These are phyloP conservation scores for Kryphioiulus occultus DNA, from an alignment of 2,888 invertebrate species.

Conservation along the genomic window DNA sequence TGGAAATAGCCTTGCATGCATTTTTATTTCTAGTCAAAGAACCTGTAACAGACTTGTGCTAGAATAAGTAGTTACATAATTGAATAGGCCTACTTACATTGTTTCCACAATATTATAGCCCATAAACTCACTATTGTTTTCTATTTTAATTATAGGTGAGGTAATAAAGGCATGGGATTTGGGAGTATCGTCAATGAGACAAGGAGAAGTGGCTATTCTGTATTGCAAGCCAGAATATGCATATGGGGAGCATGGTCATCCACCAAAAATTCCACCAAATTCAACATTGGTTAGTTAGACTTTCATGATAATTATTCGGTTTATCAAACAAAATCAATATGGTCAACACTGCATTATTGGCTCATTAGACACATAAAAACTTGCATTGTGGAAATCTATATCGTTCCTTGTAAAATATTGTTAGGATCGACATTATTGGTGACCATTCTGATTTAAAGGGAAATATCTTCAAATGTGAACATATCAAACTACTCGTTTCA, in stretches of 20 bases:
- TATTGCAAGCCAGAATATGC: slow-evolving; percentile 90
- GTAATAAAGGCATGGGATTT: slow-evolving; percentile 96
- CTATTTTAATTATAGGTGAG: slow-evolving; percentile 59
- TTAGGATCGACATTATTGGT: too few species aligned
- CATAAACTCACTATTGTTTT: neutral
- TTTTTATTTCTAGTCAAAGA: too few species aligned
- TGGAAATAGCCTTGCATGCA: too few species aligned
- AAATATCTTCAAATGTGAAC: neutral
- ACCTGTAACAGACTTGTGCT: too few species aligned
- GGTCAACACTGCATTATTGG: neutral
- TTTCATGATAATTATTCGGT: neutral
- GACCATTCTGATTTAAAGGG: neutral
- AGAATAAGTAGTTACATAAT: too few species aligned
- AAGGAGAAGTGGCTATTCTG: slow-evolving; percentile 82
- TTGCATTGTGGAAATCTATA: too few species aligned
- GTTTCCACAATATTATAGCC: neutral
- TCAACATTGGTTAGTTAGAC: slow-evolving; percentile 73
- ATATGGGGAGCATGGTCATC: slow-evolving; percentile 83
- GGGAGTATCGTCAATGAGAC: slow-evolving; percentile 92
- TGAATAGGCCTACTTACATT: neutral
- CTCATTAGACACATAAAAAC: neutral
- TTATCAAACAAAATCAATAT: neutral
- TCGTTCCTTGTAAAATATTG: too few species aligned
- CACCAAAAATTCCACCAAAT: slow-evolving; percentile 87
- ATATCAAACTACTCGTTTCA: neutral